Evolutionary conservation across 2,797 vertebrate species (phyloP), one percentile per base, ranked within the genome.

Genomic region (Hydrocynus forskahlii): DNA sequence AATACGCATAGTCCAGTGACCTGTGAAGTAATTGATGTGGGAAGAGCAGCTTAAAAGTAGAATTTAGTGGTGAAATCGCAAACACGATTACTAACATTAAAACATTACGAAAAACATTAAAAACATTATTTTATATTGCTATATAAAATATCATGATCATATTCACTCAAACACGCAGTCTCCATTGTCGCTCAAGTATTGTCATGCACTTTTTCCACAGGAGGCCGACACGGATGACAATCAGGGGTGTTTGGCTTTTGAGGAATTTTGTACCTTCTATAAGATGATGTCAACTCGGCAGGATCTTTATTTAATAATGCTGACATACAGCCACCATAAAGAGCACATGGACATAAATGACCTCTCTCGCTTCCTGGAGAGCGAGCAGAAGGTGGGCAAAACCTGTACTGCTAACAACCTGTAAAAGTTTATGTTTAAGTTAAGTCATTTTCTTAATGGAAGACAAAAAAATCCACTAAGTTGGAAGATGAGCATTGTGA

Each of bases 281-380:
- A 98, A 99, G 92, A 96, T 96, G 95, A 99, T 99, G 93, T 99
- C 97, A 1, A 99, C 97, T 0, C 95, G 97, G 14, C 93, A 96
- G 6, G 97, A 99, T 83, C 94, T 99, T 75, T 98, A 99, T 87
- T 92, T 99, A 85, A 95, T 99, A 16, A 92, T 99, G 97, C 95
- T 99, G 87, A 95, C 96, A 88, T 97, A 98, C 92, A 98, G 97
- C 88, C 95, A 96, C 88, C 97, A 97, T 88, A 98, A 98, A 88
- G 98, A 98, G 89, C 94, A 96, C 86, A 85, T 99, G 89, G 96
- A 97, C 21, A 71, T 94, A 0, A 91, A 95, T 0, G 95, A 97
- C 91, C 88, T 99, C 2, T 91, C 92, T 52, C 94, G 93, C 81
- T 99, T 99, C 86, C 87, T 99, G 82, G 96, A 97, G 88, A 93